These are phyloP conservation scores for Hedychridium roseum DNA, from an alignment of 2,888 invertebrate species.

Conservation along the genomic window DNA sequence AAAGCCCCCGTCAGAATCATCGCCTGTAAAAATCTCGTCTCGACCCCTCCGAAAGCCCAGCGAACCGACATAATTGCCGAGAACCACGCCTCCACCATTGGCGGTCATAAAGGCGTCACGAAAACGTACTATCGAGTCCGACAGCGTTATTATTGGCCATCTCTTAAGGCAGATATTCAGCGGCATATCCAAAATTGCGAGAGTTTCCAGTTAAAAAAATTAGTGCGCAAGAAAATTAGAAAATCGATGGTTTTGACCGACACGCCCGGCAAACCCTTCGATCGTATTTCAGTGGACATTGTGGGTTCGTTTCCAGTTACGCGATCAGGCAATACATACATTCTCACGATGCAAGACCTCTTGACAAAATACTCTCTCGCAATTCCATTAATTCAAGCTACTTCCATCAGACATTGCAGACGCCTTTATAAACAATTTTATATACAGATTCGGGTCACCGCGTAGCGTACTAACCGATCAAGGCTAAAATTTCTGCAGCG, in stretches of 20 bases:
- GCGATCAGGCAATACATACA: not conserved
- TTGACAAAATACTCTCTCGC: slow-evolving; percentile 19
- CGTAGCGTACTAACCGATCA: no score
- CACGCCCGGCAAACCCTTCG: slow-evolving; percentile 10
- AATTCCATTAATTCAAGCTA: not conserved
- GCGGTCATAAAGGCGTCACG: slow-evolving; percentile 5
- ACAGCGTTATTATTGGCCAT: slow-evolving; percentile 4
- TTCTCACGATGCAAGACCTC: slow-evolving; percentile 18
- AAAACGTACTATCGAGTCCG: not conserved
- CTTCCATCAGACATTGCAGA: slow-evolving; percentile 6
- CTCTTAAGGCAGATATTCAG: not conserved
- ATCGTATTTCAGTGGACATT: slow-evolving; percentile 13
- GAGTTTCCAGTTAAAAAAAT: slow-evolving; percentile 7
- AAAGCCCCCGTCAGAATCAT: no score
- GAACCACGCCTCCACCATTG: not conserved
- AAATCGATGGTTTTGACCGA: slow-evolving; percentile 11
- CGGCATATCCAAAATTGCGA: not conserved
- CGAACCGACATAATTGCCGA: slow-evolving; percentile 4
- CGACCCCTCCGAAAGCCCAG: not conserved
- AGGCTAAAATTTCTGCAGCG: no score
- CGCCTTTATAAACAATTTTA: slow-evolving; percentile 9
- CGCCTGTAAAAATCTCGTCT: no score
- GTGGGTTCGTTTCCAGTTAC: slow-evolving; percentile 9
- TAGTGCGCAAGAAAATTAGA: slow-evolving; percentile 1
- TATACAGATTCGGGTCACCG: no score